Base-by-base conservation (phyloP, 2,113 vertebrate genomes). In the Xyliphius kryptos region DNA sequence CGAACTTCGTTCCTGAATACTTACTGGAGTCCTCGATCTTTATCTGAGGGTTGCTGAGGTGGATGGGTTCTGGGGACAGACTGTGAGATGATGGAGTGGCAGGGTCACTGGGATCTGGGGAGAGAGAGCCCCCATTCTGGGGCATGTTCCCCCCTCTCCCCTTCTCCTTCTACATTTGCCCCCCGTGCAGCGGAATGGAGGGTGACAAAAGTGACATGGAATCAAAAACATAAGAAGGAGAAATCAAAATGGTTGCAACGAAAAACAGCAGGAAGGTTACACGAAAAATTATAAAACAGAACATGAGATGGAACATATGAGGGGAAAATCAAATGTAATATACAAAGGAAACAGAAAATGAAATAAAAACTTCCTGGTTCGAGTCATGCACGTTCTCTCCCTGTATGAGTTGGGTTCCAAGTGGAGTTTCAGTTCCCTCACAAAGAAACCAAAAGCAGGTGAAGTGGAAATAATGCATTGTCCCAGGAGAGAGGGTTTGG, bases 21-120 rank as follows among this genome's bases (percentile, higher is more conserved):
- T 94, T 90, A 93, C 91, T 81, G 76, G 81, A 86, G 78, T 89
- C 87, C 83, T 91, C 83, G 76, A 81, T 84, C 77, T 86, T 83
- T 78, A 66, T 86, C 76, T 78, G 85, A 53, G 86, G 89, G 82
- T 86, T 89, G 60, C 81, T 77, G 81, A 85, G 85, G 48, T 64
- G 73, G 79, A 79, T 70, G 0, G 86, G 81, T 72, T 86, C 85
- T 80, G 87, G 80, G 76, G 88, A 86, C 76, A 81, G 71, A 75
- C 85, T 82, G 85, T 79, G 87, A 62, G 86, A 78, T 74, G 88
- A 85, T 79, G 79, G 89, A 73, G 85, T 82, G 83, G 85, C 84
- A 82, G 82, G 79, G 0, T 82, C 74, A 64, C 78, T 75, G 40
- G 89, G 88, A 77, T 84, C 82, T 70, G 76, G 80, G 81, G 83